Percentiles rank a stretch among this genome's conserved stretches.
Evolutionary conservation across 2,113 vertebrate species (phyloP).

Genomic region (Hepsetus odoe): DNA sequence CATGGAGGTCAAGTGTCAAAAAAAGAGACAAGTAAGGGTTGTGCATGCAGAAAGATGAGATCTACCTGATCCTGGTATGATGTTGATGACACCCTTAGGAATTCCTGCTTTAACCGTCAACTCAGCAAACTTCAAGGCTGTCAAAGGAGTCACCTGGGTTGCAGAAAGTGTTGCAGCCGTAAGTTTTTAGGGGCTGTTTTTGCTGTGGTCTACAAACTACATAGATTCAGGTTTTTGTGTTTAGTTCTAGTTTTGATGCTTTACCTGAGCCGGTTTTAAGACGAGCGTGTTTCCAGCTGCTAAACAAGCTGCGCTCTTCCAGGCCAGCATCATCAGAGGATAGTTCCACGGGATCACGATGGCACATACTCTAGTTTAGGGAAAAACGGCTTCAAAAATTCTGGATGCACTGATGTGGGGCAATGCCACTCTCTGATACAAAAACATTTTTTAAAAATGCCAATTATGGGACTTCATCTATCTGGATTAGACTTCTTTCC

Average conservation of each 20-base stretch:
- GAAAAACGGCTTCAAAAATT: neutral
- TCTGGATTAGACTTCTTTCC: too few relatives aligned
- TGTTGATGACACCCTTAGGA: slow-evolving; percentile 86
- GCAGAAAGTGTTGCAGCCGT: neutral
- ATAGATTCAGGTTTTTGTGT: neutral
- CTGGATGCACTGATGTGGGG: too few relatives aligned
- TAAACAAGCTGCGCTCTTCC: slow-evolving; percentile 86
- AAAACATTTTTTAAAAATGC: too few relatives aligned
- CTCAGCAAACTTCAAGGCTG: slow-evolving; percentile 87
- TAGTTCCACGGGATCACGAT: slow-evolving; percentile 92
- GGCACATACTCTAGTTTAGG: slow-evolving; percentile 79
- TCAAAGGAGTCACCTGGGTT: slow-evolving; percentile 84
- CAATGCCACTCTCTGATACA: too few relatives aligned
- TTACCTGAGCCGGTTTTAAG: slow-evolving; percentile 87
- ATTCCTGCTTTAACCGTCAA: slow-evolving; percentile 81
- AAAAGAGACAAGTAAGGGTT: too few relatives aligned
- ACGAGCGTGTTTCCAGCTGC: slow-evolving; percentile 86
- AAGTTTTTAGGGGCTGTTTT: neutral
- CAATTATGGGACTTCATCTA: too few relatives aligned
- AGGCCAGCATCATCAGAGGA: slow-evolving; percentile 89
- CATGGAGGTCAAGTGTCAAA: too few relatives aligned
- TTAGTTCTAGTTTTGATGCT: neutral
- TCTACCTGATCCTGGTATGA: slow-evolving; percentile 85
- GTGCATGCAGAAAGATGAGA: too few relatives aligned
- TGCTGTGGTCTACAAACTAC: neutral